Evolutionary conservation across 2,113 vertebrate species (phyloP).

Genomic region (Channa argus): DNA sequence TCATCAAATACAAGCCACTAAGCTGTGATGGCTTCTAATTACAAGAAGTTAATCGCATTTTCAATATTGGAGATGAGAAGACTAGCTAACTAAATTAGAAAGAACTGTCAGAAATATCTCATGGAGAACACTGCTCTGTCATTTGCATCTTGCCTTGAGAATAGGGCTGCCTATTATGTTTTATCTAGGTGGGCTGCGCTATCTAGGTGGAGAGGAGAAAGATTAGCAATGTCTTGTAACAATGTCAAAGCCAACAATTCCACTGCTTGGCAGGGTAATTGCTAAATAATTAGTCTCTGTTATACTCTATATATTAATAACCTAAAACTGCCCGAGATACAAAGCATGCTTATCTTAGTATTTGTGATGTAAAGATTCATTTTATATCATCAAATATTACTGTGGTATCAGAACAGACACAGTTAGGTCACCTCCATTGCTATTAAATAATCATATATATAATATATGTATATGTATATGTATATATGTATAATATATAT

Average conservation of each 20-base stretch:
- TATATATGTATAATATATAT: too few relatives aligned
- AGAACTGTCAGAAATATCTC: background rate
- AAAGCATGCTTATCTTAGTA: background rate
- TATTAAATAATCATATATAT: too few relatives aligned
- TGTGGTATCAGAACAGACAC: background rate
- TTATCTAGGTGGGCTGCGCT: background rate
- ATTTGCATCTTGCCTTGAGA: background rate
- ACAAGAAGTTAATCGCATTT: background rate
- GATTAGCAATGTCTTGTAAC: background rate
- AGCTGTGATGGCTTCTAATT: background rate
- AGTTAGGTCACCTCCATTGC: background rate
- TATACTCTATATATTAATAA: background rate
- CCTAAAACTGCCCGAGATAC: background rate
- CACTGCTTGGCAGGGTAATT: background rate
- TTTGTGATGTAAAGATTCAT: background rate
- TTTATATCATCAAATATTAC: background rate
- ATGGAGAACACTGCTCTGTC: background rate
- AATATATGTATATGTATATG: too few relatives aligned
- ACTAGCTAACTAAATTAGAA: background rate
- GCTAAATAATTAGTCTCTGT: background rate
- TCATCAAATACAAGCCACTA: background rate
- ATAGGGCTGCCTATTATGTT: slow-evolving; percentile 10
- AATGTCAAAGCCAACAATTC: background rate
- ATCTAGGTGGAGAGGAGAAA: background rate
- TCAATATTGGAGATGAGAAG: background rate